These are phyloP conservation scores for mouse (Mus musculus) DNA, from an alignment of 2,113 vertebrate genomes.

Conservation along the genomic window DNA sequence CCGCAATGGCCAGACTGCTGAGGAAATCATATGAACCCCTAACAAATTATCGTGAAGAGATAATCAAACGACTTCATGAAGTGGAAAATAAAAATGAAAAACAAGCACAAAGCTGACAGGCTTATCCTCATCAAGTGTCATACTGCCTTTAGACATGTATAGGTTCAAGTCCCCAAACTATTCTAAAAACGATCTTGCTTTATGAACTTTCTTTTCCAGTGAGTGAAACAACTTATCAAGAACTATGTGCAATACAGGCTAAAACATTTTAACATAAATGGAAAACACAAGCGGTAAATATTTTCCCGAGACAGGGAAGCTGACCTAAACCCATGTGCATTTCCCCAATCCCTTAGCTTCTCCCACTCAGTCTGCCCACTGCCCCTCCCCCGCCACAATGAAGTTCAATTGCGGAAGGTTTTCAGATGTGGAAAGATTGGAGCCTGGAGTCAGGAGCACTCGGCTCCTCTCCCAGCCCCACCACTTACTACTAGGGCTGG, in stretches of 20 bases:
- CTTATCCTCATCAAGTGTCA: not conserved
- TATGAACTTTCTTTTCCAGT: not conserved
- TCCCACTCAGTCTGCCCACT: too few species aligned
- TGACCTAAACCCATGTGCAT: not conserved
- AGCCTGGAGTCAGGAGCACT: slow-evolving; percentile 27
- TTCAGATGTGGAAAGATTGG: slow-evolving; percentile 1
- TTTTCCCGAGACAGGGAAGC: not conserved
- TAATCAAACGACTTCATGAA: not conserved
- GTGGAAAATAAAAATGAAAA: not conserved
- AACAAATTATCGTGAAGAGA: not conserved
- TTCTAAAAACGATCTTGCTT: not conserved
- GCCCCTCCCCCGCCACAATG: too few species aligned
- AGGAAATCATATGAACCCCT: not conserved
- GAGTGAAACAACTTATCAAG: not conserved
- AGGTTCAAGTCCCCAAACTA: not conserved
- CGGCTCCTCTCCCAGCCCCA: slow-evolving; percentile 44
- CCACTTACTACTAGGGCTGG: slow-evolving; percentile 39
- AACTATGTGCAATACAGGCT: not conserved
- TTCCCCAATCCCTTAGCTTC: not conserved
- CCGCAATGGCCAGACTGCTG: not conserved
- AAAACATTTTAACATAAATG: not conserved
- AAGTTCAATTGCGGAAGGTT: slow-evolving; percentile 24
- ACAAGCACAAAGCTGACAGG: not conserved
- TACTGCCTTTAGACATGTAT: not conserved
- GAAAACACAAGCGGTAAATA: not conserved